These are phyloP conservation scores for Apostichopus japonicus DNA, from an alignment of 35 echinoderm and acorn worm species.

Conservation along the genomic window DNA sequence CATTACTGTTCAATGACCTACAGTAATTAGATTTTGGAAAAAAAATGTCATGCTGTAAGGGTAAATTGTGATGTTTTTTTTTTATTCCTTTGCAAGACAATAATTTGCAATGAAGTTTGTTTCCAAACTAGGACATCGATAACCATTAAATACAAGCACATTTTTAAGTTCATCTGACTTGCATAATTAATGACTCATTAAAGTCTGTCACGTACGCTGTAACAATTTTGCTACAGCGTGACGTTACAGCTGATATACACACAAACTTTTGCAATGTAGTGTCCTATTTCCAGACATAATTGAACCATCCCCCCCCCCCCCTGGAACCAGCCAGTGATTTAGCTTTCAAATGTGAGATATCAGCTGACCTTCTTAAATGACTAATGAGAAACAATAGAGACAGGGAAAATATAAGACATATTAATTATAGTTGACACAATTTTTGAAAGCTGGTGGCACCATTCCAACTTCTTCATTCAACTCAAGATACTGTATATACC, in stretches of 20 bases:
- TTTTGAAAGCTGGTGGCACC: too few relatives aligned
- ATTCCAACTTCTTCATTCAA: too few relatives aligned
- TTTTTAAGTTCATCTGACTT: not conserved
- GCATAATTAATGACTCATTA: not conserved
- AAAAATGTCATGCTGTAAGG: not conserved
- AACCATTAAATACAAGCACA: not conserved
- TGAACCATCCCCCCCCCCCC: too few relatives aligned
- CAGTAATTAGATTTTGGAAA: not conserved
- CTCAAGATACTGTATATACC: too few relatives aligned
- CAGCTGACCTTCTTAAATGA: too few relatives aligned
- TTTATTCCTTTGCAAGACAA: not conserved
- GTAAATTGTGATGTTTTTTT: not conserved
- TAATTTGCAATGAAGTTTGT: not conserved
- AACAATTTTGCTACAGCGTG: not conserved
- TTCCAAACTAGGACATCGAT: not conserved
- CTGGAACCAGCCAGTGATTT: too few relatives aligned
- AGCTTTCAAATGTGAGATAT: too few relatives aligned
- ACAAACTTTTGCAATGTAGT: not conserved
- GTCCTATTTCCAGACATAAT: too few relatives aligned
- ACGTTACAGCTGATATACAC: conserved; percentile 23
- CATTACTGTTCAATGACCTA: not conserved
- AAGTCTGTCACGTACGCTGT: not conserved
- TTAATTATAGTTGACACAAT: too few relatives aligned
- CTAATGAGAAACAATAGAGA: too few relatives aligned
- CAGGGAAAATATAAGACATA: too few relatives aligned